A percentile compares a stretch with the other conserved stretches of the same genome.
Evolutionary conservation across 2,113 vertebrate species (phyloP).

Genomic region (Lampris megalopsis): DNA sequence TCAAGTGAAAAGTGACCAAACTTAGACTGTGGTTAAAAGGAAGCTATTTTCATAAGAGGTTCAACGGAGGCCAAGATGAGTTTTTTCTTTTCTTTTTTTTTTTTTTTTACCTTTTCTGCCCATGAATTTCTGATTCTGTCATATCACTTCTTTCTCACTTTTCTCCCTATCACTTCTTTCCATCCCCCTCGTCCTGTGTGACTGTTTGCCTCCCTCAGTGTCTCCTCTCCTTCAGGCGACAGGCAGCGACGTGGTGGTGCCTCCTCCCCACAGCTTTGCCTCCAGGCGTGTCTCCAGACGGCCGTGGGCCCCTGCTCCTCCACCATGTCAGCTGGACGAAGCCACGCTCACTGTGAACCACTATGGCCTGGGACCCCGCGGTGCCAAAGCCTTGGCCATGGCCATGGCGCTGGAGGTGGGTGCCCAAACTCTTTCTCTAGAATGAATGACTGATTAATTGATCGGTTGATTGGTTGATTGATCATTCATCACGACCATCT

Average conservation of each 20-base stretch:
- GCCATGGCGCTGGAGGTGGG: constrained; percentile 81
- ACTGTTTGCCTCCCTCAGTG: too few species aligned
- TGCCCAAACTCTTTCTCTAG: constrained; percentile 6
- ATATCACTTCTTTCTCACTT: too few species aligned
- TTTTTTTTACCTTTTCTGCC: not conserved
- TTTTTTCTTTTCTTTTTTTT: too few species aligned
- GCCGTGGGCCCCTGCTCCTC: constrained; percentile 72
- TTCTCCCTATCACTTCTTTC: not conserved
- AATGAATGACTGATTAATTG: too few species aligned
- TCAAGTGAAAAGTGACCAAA: too few species aligned
- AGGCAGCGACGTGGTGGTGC: not conserved
- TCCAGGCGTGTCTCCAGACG: constrained; percentile 75
- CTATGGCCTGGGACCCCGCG: constrained; percentile 78
- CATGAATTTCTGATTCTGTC: not conserved
- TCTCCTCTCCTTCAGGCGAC: not conserved
- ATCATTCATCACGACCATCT: not conserved
- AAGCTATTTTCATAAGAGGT: not conserved
- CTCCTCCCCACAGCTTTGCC: constrained; percentile 65
- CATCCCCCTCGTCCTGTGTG: too few species aligned
- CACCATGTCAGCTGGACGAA: constrained; percentile 77
- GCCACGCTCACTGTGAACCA: constrained; percentile 79
- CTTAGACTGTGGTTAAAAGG: too few species aligned
- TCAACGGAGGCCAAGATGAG: not conserved
- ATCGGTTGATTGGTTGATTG: too few species aligned
- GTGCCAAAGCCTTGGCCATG: constrained; percentile 82